A percentile compares a stretch with the other conserved stretches of the same genome.
Evolutionary conservation across 2,113 vertebrate species (phyloP).

Genomic region (Numenius arquata): DNA sequence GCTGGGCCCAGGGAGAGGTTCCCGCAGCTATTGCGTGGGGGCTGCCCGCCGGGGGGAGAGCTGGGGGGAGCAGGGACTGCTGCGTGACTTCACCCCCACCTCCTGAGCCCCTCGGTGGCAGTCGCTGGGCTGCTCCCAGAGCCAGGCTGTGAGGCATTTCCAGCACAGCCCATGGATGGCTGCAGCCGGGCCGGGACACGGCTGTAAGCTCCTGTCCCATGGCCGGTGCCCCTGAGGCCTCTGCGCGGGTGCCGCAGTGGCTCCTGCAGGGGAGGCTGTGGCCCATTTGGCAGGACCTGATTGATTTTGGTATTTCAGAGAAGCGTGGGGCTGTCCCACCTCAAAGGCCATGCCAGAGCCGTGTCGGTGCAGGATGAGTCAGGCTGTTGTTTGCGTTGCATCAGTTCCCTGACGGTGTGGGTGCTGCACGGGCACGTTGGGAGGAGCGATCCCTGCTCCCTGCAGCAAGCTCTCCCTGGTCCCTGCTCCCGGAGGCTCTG

Average conservation of each 20-base stretch:
- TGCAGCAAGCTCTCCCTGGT: neutral
- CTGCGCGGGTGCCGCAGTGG: neutral
- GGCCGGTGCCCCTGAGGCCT: accelerated
- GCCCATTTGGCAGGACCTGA: neutral
- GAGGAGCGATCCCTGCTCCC: accelerated
- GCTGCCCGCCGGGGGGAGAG: neutral
- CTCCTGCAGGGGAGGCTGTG: neutral
- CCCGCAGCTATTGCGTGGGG: accelerated
- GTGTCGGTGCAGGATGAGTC: slow-evolving; percentile 19
- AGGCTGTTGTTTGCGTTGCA: neutral
- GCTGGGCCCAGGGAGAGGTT: neutral
- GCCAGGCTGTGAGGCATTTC: neutral
- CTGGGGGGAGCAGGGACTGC: accelerated
- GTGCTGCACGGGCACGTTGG: neutral
- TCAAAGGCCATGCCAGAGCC: neutral
- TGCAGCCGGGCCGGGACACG: accelerated
- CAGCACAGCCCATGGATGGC: neutral
- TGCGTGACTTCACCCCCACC: neutral
- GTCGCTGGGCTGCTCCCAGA: neutral
- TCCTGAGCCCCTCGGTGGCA: neutral
- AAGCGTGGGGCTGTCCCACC: neutral
- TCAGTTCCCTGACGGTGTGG: neutral
- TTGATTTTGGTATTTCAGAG: neutral
- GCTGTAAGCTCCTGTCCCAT: accelerated
- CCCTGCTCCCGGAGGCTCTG: neutral